Base-by-base conservation (phyloP, 2,113 vertebrate species). In the Trachemys scripta region DNA sequence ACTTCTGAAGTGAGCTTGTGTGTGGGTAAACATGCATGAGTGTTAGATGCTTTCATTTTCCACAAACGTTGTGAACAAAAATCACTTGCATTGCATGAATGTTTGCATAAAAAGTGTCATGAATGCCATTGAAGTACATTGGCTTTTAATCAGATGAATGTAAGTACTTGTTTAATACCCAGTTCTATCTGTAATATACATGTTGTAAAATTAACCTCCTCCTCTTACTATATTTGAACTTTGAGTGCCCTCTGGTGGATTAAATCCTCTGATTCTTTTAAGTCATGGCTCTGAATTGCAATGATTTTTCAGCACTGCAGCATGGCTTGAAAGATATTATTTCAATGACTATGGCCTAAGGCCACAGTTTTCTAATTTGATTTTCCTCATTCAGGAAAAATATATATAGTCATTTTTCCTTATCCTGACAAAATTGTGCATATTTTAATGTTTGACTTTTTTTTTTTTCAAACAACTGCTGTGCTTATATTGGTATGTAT, bases 181-280 rank as follows among this genome's bases (percentile, higher is more conserved):
- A 76, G 85, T 62, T 84, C 94, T 85, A 0, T 3, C 16, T 89
- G 25, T 56, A 27, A 49, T 19, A 57, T 31, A 51, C 75, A 72
- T 5, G 38, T 11, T 38, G 38, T 50, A n/a, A 24, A 42, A 83
- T 31, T 38, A 24, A 0, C 3, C 31, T 17, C 3, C 29, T 27
- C 14, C 47, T 45, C 12, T 45, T 10, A 0, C 25, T 49, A 53
- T 93, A 16, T 90, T 75, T 83, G 31, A 87, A 88, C 88, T 65
- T 96, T 25, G 88, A 90, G 75, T 95, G 97, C 97, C 97, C 96
- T 96, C 97, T 84, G 90, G 96, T 97, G 97, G 97, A 87, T 3
- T 27, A 11, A 92, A 27, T 5, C 53, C 53, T 75, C 10, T 42
- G 4, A 75, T 42, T 47, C 75, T 78, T 78, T 47, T 47, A 47